Evolutionary conservation across 2,888 invertebrate genomes (phyloP).

Genomic region (Agonopterix subpropinquella): DNA sequence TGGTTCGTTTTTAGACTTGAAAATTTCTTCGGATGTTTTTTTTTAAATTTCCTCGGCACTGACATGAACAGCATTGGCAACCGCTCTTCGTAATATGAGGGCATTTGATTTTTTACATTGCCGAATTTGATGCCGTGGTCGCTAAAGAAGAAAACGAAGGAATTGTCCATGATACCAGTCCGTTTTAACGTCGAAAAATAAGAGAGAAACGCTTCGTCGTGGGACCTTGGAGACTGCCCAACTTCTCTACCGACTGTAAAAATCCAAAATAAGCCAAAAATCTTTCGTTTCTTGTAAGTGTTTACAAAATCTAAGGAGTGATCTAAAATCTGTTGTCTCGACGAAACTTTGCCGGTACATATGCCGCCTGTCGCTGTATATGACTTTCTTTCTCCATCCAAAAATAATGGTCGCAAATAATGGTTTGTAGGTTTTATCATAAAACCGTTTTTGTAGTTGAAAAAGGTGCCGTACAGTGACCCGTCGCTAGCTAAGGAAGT

Average conservation of each 20-base stretch:
- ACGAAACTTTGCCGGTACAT: background rate
- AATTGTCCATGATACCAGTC: background rate
- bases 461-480: background rate
- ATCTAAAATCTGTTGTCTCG: background rate
- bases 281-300: background rate
- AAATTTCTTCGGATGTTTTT: background rate
- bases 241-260: background rate
- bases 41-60: background rate
- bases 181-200: background rate
- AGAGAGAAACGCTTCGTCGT: background rate
- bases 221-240: background rate
- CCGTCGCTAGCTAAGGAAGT: background rate
- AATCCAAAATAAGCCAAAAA: slow-evolving; percentile 1
- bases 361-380: background rate
- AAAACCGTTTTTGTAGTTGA: background rate
- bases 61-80: slow-evolving; percentile 1
- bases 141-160: background rate
- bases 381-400: slow-evolving; percentile 5
- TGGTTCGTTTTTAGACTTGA: background rate
- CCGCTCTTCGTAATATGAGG: background rate
- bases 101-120: background rate
- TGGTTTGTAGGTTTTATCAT: slow-evolving; percentile 69
- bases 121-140: background rate
- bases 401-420: background rate
- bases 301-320: background rate